These are phyloP conservation scores for Cerceris ruficornis DNA, from an alignment of 2,888 invertebrate species.

Conservation along the genomic window DNA sequence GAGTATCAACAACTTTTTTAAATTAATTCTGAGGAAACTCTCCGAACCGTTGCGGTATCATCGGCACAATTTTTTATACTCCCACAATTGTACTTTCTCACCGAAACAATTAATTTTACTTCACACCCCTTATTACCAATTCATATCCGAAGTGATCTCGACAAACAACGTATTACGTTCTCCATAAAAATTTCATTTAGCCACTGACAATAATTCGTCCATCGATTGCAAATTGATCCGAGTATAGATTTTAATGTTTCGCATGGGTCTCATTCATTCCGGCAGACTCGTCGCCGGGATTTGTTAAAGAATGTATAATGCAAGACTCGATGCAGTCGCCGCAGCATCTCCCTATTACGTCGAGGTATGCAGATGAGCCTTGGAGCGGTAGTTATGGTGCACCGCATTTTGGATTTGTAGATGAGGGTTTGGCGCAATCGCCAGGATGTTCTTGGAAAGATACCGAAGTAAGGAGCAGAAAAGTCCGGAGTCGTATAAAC, in stretches of 20 bases:
- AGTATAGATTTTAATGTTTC: not conserved
- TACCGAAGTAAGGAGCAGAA: conserved; percentile 42
- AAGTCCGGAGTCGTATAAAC: conserved; percentile 54
- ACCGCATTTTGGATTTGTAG: conserved; percentile 50
- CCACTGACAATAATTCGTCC: not conserved
- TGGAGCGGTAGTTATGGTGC: conserved; percentile 35
- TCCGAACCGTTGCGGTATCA: no score
- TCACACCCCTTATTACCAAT: no score
- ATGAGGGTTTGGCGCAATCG: conserved; percentile 45
- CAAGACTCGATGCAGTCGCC: conserved; percentile 21
- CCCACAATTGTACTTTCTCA: no score
- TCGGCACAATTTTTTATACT: no score
- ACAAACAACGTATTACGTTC: no score
- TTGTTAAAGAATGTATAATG: conserved; percentile 40
- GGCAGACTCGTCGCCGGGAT: conserved; percentile 29
- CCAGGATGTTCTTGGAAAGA: conserved; percentile 41
- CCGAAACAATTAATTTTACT: no score
- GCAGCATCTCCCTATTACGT: conserved; percentile 28
- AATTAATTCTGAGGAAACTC: no score
- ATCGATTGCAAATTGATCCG: not conserved
- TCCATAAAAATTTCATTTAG: no score
- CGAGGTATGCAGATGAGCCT: conserved; percentile 45
- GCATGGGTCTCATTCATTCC: conserved; percentile 4
- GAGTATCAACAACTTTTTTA: no score
- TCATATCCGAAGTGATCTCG: no score